phyloP scores from a whole-genome alignment of 35 echinoderm and acorn worm genomes.

The Ophiothrix spiculata region DNA sequence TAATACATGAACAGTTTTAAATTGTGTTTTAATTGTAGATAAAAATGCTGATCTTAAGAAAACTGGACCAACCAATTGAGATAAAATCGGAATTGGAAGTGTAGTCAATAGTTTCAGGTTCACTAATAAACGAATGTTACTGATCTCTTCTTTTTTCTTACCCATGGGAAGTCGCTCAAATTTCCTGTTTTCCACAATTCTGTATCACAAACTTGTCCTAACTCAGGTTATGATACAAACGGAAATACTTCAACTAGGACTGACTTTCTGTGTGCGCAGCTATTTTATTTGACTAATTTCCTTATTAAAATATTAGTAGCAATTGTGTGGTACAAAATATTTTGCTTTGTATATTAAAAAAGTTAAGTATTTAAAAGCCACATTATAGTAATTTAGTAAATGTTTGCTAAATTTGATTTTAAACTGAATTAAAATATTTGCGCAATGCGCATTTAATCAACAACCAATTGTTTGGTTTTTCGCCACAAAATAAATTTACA shows the following conservation, averaged over 20 bases:
- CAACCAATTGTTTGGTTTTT: too few species aligned
- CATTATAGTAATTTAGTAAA: not conserved
- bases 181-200: not conserved
- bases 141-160: not conserved
- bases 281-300: not conserved
- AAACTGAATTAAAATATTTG: too few species aligned
- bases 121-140: not conserved
- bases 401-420: slow-evolving; percentile 6
- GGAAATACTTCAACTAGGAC: not conserved
- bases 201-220: not conserved
- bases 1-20: too few species aligned
- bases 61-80: too few species aligned
- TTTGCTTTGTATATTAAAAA: not conserved
- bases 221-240: not conserved
- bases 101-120: not conserved
- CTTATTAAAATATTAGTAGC: not conserved
- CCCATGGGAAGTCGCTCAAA: not conserved
- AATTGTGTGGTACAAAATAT: not conserved
- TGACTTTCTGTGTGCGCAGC: not conserved
- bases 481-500: too few species aligned
- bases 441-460: too few species aligned
- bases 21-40: too few species aligned
- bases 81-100: too few species aligned
- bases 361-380: not conserved
- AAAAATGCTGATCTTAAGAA: not conserved